phyloP scores from a whole-genome alignment of 2,888 invertebrate genomes.

The Oscheius onirici region DNA sequence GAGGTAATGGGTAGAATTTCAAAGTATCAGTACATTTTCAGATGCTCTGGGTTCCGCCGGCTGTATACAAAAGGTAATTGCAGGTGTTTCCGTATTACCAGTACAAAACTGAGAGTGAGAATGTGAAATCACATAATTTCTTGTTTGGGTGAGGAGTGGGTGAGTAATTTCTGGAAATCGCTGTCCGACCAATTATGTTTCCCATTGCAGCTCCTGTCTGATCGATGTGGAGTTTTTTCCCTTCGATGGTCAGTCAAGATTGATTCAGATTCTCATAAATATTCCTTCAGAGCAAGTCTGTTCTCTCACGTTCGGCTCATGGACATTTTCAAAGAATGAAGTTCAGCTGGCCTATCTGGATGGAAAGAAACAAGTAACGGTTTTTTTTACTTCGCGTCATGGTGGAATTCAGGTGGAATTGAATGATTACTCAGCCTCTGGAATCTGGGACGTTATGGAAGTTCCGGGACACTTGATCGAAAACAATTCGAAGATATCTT shows the following conservation, averaged over 20 bases:
- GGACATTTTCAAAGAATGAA: constrained; percentile 97
- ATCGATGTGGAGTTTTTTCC: constrained; percentile 96
- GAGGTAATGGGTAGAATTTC: constrained; percentile 34
- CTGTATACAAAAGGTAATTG: constrained; percentile 95
- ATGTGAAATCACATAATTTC: no score
- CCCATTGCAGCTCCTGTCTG: constrained; percentile 78
- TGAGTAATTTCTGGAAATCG: no score
- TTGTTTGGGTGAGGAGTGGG: no score
- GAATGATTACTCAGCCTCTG: constrained; percentile 96
- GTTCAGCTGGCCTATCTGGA: constrained; percentile 75
- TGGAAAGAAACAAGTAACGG: constrained; percentile 62
- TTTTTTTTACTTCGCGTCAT: no score
- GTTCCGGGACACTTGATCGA: constrained; percentile 83
- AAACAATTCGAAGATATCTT: constrained; percentile 74
- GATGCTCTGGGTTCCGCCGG: constrained; percentile 96
- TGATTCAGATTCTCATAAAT: no score
- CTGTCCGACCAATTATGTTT: background rate
- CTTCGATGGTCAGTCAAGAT: constrained; percentile 81
- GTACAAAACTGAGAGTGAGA: no score
- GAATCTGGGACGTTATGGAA: constrained; percentile 97
- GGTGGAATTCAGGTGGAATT: constrained; percentile 81
- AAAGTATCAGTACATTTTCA: background rate
- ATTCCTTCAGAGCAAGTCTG: constrained; percentile 85
- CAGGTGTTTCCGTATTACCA: no score
- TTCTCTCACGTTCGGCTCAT: constrained; percentile 98